These are phyloP conservation scores for Lepidocyrtinus sp. DNA, from an alignment of 2,888 invertebrate genomes.

Conservation along the genomic window DNA sequence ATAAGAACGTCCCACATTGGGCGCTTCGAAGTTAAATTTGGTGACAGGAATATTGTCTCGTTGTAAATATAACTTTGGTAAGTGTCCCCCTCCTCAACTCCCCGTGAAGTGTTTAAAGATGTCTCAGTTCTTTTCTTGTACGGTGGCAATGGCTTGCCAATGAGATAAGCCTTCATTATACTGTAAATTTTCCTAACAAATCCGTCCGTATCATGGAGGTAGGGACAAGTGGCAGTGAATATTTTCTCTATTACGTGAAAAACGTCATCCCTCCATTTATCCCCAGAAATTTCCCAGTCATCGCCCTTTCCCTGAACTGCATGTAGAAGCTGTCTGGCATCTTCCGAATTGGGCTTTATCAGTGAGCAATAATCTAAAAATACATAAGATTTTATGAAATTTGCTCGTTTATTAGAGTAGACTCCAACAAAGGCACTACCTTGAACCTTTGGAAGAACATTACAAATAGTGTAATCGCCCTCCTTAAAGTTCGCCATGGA, in stretches of 20 bases:
- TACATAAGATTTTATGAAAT: no score
- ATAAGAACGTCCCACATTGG: constrained; percentile 36
- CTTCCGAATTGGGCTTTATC: not conserved
- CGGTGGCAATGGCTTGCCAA: not conserved
- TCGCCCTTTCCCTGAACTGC: not conserved
- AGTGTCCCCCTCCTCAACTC: not conserved
- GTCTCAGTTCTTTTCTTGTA: constrained; percentile 9
- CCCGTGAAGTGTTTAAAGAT: no score
- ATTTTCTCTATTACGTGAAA: not conserved
- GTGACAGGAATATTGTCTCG: not conserved
- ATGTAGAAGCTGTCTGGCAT: not conserved
- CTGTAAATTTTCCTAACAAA: not conserved
- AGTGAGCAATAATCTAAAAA: no score
- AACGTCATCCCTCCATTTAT: not conserved
- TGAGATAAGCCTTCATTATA: constrained; percentile 1
- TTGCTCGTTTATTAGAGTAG: no score
- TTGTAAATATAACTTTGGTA: not conserved
- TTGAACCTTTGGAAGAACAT: no score
- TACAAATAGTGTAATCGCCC: no score
- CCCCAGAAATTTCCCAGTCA: no score
- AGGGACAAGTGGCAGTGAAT: not conserved
- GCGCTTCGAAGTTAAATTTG: not conserved
- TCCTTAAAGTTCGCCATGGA: not conserved
- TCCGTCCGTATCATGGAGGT: not conserved
- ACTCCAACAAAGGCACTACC: no score